Evolutionary conservation across 2,797 vertebrate genomes (phyloP).

Genomic region (Phalloptychus januarius): DNA sequence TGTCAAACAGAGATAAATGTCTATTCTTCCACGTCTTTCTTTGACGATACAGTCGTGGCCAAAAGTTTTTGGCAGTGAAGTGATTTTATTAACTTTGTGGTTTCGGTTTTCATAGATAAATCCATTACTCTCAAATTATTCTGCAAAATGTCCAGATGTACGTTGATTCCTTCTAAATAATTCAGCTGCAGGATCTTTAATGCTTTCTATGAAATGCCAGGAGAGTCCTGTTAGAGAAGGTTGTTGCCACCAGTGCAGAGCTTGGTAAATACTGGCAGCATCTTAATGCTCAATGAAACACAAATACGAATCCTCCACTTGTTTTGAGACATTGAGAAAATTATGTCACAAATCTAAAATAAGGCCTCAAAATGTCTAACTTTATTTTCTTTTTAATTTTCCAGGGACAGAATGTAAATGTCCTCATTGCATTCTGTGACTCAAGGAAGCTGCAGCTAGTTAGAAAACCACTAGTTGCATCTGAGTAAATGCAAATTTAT

Average conservation of each 20-base stretch:
- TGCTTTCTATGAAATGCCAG: not conserved
- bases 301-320: not conserved
- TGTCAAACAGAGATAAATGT: conserved; percentile 16
- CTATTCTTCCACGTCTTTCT: not conserved
- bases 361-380: too few species aligned
- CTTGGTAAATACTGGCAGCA: not conserved
- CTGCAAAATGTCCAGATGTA: not conserved
- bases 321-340: not conserved
- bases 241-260: not conserved
- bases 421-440: too few species aligned
- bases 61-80: not conserved
- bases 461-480: too few species aligned
- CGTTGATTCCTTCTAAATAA: not conserved
- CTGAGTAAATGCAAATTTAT: too few species aligned
- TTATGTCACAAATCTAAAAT: not conserved
- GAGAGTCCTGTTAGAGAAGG: not conserved
- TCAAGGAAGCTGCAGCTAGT: too few species aligned
- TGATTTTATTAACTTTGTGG: not conserved
- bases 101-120: not conserved
- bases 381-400: too few species aligned
- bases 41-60: not conserved
- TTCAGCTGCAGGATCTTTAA: not conserved
- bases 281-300: not conserved
- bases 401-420: too few species aligned
- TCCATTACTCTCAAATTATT: not conserved